A percentile compares a stretch with the other conserved stretches of the same genome.
These are phyloP conservation scores for Lates calcarifer DNA, from an alignment of 2,113 vertebrate genomes.

Conservation along the genomic window DNA sequence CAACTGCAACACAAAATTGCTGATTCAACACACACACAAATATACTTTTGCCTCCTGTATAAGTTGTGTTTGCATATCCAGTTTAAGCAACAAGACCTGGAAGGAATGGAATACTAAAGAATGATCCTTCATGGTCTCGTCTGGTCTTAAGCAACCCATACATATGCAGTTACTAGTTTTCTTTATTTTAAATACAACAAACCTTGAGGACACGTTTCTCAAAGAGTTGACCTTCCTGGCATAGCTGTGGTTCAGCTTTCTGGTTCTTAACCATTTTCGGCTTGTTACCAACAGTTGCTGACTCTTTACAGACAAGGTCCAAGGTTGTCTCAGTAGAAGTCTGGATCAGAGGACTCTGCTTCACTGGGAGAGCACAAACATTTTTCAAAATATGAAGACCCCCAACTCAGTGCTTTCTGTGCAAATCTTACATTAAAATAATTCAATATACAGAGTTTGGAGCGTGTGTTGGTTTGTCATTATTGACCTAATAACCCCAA, in stretches of 20 bases:
- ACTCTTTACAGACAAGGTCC: neutral
- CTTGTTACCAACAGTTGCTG: neutral
- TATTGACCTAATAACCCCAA: neutral
- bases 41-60: neutral
- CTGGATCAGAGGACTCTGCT: conserved; percentile 8
- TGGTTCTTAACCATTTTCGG: neutral
- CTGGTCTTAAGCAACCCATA: neutral
- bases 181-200: conserved; percentile 23
- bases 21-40: neutral
- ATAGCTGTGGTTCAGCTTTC: neutral
- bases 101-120: too few relatives aligned
- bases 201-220: conserved; percentile 76
- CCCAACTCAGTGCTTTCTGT: neutral
- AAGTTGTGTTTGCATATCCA: too few relatives aligned
- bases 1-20: neutral
- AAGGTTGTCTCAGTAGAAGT: neutral
- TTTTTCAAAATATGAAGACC: neutral
- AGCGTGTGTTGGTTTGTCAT: neutral
- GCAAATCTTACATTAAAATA: neutral
- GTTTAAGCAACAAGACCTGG: neutral
- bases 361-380: conserved; percentile 1
- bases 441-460: neutral
- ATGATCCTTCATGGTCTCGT: neutral
- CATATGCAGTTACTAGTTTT: neutral
- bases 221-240: conserved; percentile 52